phyloP scores from a whole-genome alignment of 2,888 invertebrate species.

The Zaprionus lineosus region DNA sequence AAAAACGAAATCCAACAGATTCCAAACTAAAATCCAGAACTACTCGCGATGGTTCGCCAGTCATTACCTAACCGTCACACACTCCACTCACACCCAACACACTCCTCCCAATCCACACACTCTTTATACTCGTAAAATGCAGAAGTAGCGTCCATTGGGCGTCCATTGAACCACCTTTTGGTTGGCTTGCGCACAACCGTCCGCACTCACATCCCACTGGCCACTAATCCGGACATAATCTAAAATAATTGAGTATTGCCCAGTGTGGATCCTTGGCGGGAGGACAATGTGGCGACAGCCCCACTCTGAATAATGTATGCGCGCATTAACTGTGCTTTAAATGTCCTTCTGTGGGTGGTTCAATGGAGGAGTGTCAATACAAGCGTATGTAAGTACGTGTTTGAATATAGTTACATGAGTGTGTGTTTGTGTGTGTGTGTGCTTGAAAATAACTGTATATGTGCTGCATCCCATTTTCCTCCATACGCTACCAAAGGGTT shows the following conservation, averaged over 20 bases:
- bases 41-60: constrained; percentile 18
- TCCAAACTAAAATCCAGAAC: constrained; percentile 29
- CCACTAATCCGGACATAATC: constrained; percentile 77
- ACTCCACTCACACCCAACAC: not conserved
- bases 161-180: constrained; percentile 51
- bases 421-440: too few relatives aligned
- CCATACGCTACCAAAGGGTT: not conserved
- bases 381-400: not conserved
- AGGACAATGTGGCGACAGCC: constrained; percentile 24
- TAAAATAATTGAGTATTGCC: constrained; percentile 75
- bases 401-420: not conserved
- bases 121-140: constrained; percentile 59
- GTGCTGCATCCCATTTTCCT: not conserved
- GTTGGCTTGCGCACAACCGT: not conserved
- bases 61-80: too few relatives aligned
- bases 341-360: constrained; percentile 28
- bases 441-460: not conserved
- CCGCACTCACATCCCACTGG: constrained; percentile 19
- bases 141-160: constrained; percentile 71
- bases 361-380: too few relatives aligned
- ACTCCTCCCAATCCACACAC: not conserved
- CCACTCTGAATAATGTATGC: constrained; percentile 69
- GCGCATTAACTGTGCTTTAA: constrained; percentile 72
- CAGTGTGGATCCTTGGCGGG: constrained; percentile 24
- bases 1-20: too few relatives aligned